Conservation (phyloP, 2,888 invertebrate genomes). For the Ochropleura plecta region DNA sequence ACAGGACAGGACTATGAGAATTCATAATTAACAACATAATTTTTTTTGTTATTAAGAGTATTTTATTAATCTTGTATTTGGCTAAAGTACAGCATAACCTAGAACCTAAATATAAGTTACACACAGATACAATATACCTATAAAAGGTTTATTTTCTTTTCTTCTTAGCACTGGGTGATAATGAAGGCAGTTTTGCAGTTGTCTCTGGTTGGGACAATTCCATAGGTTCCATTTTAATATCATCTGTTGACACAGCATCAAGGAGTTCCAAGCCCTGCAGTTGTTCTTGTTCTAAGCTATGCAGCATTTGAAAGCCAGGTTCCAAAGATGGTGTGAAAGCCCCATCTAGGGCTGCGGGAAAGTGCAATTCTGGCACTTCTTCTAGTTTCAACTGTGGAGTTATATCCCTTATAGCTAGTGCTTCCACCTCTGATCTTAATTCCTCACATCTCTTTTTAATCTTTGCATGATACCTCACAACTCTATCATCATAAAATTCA, state of each 20-base stretch:
- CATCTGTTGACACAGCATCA: slow-evolving; percentile 82
- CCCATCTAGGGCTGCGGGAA: slow-evolving; percentile 88
- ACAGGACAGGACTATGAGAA: no score
- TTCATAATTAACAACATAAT: neutral
- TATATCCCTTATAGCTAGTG: slow-evolving; percentile 80
- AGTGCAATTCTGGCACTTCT: slow-evolving; percentile 89
- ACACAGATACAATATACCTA: slow-evolving; percentile 4
- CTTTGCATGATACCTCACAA: slow-evolving; percentile 83
- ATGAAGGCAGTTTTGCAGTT: slow-evolving; percentile 75
- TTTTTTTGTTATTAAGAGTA: neutral
- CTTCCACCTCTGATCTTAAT: slow-evolving; percentile 79
- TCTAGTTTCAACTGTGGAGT: slow-evolving; percentile 85
- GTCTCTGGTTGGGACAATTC: slow-evolving; percentile 84
- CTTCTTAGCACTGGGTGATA: slow-evolving; percentile 86
- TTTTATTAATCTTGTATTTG: slow-evolving; percentile 8
- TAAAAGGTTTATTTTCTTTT: slow-evolving; percentile 81
- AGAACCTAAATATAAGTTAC: slow-evolving; percentile 21
- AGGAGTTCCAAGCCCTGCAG: slow-evolving; percentile 85
- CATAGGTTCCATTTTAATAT: slow-evolving; percentile 86
- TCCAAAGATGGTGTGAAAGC: slow-evolving; percentile 91
- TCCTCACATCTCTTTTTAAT: slow-evolving; percentile 80
- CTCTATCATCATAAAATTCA: slow-evolving; percentile 84
- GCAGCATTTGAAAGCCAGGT: slow-evolving; percentile 92
- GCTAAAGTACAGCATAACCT: neutral
- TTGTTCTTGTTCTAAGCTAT: slow-evolving; percentile 91